phyloP scores from a whole-genome alignment of 2,888 invertebrate genomes.

The Cremastinae sp. region DNA sequence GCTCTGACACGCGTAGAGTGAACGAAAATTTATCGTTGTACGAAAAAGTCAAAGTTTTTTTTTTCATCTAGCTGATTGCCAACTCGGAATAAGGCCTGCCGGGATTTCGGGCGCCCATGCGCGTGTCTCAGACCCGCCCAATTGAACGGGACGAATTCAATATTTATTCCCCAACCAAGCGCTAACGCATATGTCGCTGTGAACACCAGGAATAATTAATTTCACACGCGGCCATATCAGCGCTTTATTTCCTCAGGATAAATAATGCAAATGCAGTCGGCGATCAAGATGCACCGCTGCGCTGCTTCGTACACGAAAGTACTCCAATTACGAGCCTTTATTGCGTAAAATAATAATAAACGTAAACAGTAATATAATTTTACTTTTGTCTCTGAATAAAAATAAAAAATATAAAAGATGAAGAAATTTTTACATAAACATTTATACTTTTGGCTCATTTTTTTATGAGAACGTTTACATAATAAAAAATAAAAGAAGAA shows the following conservation, averaged over 20 bases:
- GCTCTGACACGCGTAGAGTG: neutral
- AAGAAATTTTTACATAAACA: too few species aligned
- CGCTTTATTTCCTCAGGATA: constrained; percentile 38
- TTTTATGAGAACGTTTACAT: too few species aligned
- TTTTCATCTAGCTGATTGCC: neutral
- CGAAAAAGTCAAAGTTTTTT: constrained; percentile 28
- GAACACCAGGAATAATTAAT: constrained; percentile 45
- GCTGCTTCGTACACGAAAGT: neutral
- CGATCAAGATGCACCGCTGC: neutral
- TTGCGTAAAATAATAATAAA: constrained; percentile 23
- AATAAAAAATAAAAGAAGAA: too few species aligned
- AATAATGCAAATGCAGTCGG: constrained; percentile 20
- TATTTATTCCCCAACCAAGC: constrained; percentile 35
- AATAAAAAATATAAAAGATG: too few species aligned
- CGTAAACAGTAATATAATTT: too few species aligned
- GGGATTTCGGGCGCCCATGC: constrained; percentile 36
- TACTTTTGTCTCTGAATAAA: too few species aligned
- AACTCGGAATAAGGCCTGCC: constrained; percentile 26
- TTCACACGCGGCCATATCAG: constrained; percentile 40
- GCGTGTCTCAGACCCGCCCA: constrained; percentile 48
- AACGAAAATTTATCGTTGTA: constrained; percentile 25
- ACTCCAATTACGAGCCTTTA: too few species aligned
- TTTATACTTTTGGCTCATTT: too few species aligned
- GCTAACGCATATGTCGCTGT: constrained; percentile 19
- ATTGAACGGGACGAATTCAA: constrained; percentile 39